Base-by-base conservation (phyloP, 1,140 invertebrate species). In the Cotesia chilonis region DNA sequence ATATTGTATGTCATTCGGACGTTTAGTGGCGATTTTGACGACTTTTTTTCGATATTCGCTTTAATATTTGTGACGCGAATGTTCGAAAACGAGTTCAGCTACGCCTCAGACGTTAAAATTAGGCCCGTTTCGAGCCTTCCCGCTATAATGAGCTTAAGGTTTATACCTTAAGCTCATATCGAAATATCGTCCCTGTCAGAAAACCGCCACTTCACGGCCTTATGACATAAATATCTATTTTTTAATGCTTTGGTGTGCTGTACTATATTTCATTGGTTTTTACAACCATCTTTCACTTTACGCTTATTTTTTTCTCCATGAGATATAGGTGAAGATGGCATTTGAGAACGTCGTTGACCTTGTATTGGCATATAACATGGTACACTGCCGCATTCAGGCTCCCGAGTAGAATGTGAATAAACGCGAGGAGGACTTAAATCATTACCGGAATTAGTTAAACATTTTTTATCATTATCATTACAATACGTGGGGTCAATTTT, bases 361-460 rank as follows among this genome's bases (percentile, higher is more conserved):
- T 92, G 93, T 77, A 94, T 92, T 60, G 92, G 93, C 92, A 94
- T 93, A 76, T 94, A 94, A 74, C 92, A 92, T 4, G 92, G 90
- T 41, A 88, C 87, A 75, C 90, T 90, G 37, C 90, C 88, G n/a
- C 76, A 74, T 80, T 81, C 82, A 4, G 82, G 71, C 63, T 83
- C 85, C 17, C 78, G 77, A 0, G 84, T 81, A 1, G 83, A 80
- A 9, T 83, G 82, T 0, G 86, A 82, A 38, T 84, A 75, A 4
- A 78, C 72, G 17, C 82, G 85, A 3, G 78, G 75, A 0, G 83
- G 85, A 71, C 84, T 86, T 4, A 84, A 68, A 0, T 82, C 82
- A 17, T 81, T 83, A 59, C 81, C 83, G 2, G 85, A 86, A 64
- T 81, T 84, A 63, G 81, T 85, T 0, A 83, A 85, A 5, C 82